These are phyloP conservation scores for Hemibagrus guttatus DNA, from an alignment of 2,797 vertebrate species.

Conservation along the genomic window DNA sequence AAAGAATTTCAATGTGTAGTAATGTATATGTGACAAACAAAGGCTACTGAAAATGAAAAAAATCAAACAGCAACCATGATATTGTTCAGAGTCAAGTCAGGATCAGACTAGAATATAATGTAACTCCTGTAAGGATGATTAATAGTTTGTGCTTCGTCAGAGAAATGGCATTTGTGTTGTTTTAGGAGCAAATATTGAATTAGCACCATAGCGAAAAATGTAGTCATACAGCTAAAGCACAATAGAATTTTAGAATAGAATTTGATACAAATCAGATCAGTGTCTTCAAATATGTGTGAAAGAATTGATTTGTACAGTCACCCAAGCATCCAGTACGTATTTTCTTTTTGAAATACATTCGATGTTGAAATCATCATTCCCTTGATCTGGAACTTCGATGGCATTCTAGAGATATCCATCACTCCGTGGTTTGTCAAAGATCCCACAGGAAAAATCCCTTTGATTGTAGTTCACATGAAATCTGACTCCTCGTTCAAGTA, in stretches of 20 bases:
- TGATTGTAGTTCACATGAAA: conserved; percentile 44
- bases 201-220: not conserved
- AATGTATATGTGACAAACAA: too few species aligned
- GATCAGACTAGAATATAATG: not conserved
- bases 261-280: too few species aligned
- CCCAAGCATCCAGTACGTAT: not conserved
- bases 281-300: not conserved
- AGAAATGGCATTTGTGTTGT: not conserved
- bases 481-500: conserved; percentile 21
- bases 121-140: not conserved
- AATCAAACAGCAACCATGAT: not conserved
- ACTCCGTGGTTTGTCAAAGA: conserved; percentile 6
- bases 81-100: not conserved
- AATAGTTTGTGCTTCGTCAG: not conserved
- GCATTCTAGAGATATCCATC: conserved; percentile 28
- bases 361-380: not conserved
- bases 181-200: not conserved
- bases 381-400: not conserved
- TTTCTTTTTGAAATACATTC: not conserved
- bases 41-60: not conserved
- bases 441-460: conserved; percentile 24
- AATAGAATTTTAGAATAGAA: not conserved
- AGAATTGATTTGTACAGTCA: not conserved
- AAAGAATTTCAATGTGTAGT: too few species aligned
- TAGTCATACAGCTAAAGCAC: not conserved